phyloP scores from a whole-genome alignment of 2,888 invertebrate genomes.

The Nipponacmea schrenckii region DNA sequence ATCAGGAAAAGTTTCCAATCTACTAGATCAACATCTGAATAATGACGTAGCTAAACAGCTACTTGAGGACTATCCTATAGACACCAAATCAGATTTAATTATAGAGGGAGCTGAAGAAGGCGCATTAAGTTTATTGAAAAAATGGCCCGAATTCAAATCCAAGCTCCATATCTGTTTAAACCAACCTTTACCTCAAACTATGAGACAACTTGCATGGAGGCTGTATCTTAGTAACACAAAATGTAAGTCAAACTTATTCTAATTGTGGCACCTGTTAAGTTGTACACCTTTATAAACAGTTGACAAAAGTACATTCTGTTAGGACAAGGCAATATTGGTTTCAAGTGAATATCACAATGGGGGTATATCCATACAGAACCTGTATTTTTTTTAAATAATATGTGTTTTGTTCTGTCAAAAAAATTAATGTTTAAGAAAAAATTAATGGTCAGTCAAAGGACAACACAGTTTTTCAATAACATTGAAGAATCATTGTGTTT shows the following conservation, averaged over 20 bases:
- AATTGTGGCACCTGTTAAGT: neutral
- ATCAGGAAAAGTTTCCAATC: conserved; percentile 56
- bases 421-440: no score
- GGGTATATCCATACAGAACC: no score
- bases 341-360: no score
- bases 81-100: conserved; percentile 64
- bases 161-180: conserved; percentile 64
- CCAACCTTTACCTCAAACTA: conserved; percentile 58
- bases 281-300: neutral
- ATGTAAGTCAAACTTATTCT: conserved; percentile 41
- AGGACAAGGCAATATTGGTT: no score
- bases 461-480: no score
- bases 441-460: no score
- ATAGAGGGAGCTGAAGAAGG: conserved; percentile 63
- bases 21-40: conserved; percentile 64
- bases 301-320: no score
- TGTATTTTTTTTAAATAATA: no score
- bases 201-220: conserved; percentile 63
- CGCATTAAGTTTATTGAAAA: conserved; percentile 59
- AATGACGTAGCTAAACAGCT: conserved; percentile 62
- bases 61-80: conserved; percentile 60
- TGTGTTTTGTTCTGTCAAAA: no score
- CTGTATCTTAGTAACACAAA: conserved; percentile 61
- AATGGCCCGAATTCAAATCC: conserved; percentile 66
- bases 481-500: no score